These are phyloP conservation scores for Pemphigus obesinymphae DNA, from an alignment of 1,140 invertebrate genomes.

Conservation along the genomic window DNA sequence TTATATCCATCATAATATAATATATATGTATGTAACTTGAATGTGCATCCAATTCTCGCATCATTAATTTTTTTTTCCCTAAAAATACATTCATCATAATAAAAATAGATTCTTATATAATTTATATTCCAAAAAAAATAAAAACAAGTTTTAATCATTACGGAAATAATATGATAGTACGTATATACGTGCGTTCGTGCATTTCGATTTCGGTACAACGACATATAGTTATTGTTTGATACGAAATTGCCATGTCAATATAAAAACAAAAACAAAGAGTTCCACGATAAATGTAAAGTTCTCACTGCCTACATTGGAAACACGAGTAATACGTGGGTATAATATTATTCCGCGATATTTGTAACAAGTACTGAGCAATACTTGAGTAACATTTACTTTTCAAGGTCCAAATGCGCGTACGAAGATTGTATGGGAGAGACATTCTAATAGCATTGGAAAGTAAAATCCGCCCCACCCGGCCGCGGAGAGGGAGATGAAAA, in stretches of 20 bases:
- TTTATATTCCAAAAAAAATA: neutral
- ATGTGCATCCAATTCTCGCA: neutral
- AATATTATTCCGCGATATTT: too few species aligned
- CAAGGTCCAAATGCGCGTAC: neutral
- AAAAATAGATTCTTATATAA: too few species aligned
- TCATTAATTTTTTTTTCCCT: neutral
- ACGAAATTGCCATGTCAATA: conserved; percentile 44
- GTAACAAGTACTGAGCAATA: conserved; percentile 45
- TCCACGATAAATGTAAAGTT: too few species aligned
- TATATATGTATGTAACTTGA: neutral
- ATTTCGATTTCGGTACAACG: neutral
- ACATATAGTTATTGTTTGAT: too few species aligned
- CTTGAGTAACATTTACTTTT: conserved; percentile 43
- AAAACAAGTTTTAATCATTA: neutral
- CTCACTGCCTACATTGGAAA: neutral
- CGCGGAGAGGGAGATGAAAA: neutral
- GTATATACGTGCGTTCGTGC: too few species aligned
- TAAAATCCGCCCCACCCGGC: neutral
- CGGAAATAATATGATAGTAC: too few species aligned
- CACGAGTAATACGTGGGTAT: conserved; percentile 49
- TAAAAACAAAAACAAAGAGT: conserved; percentile 46
- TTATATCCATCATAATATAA: neutral
- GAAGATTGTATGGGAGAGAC: neutral
- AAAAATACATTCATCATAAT: neutral
- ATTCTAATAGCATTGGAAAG: conserved; percentile 27